Evolutionary conservation across 1,140 invertebrate species (phyloP).

Genomic region (Halesus radiatus): DNA sequence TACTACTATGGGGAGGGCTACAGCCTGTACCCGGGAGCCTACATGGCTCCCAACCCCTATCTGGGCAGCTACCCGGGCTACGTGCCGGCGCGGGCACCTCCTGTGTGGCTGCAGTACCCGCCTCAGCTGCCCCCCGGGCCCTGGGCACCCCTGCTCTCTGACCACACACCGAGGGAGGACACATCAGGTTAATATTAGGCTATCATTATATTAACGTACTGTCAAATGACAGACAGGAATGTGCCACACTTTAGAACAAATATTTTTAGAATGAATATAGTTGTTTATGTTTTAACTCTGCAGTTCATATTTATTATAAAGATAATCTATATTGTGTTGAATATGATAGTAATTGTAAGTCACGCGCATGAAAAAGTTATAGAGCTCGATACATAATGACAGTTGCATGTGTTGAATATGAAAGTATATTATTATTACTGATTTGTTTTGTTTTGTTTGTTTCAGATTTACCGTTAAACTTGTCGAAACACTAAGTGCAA

Average conservation of each 20-base stretch:
- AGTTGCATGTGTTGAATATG: too few relatives aligned
- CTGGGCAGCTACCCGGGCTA: constrained; percentile 48
- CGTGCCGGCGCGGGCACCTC: constrained; percentile 56
- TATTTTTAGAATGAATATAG: too few relatives aligned
- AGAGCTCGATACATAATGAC: too few relatives aligned
- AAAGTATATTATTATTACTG: too few relatives aligned
- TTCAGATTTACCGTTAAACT: constrained; percentile 69
- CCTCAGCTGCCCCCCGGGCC: constrained; percentile 61
- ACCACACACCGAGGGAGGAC: constrained; percentile 67
- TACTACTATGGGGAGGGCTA: constrained; percentile 59
- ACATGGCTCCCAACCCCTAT: constrained; percentile 60
- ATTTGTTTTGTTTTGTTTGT: constrained; percentile 45
- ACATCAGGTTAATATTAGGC: constrained; percentile 61
- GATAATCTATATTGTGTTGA: too few relatives aligned
- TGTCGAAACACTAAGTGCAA: constrained; percentile 66
- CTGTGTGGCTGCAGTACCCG: constrained; percentile 59
- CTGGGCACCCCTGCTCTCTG: constrained; percentile 65
- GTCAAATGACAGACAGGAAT: too few relatives aligned
- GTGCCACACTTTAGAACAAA: too few relatives aligned
- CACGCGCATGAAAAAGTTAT: too few relatives aligned
- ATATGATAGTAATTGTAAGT: too few relatives aligned
- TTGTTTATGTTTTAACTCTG: too few relatives aligned
- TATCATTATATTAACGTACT: neutral
- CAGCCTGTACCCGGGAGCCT: constrained; percentile 64
- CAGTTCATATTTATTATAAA: too few relatives aligned